These are phyloP conservation scores for Paracyclopina nana DNA, from an alignment of 1,140 invertebrate species.

Conservation along the genomic window DNA sequence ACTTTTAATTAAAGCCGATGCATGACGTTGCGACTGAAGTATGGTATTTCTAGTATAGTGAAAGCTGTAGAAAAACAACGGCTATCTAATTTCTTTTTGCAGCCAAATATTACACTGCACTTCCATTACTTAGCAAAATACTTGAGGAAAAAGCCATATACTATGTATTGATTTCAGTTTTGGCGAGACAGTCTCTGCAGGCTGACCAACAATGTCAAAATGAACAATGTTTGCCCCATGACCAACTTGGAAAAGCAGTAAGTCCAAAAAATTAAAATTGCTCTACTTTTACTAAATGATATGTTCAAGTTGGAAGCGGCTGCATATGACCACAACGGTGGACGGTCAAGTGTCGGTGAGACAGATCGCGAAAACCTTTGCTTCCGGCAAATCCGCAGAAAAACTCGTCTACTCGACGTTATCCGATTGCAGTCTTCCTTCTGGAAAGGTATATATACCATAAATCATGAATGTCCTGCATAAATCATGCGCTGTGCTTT, in stretches of 20 bases:
- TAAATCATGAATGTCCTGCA: not conserved
- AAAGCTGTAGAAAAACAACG: no score
- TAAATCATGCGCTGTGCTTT: conserved; percentile 1
- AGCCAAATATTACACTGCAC: no score
- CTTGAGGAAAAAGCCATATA: no score
- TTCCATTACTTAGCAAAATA: no score
- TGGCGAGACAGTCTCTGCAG: conserved; percentile 74
- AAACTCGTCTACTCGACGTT: conserved; percentile 94
- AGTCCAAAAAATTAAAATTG: conserved; percentile 26
- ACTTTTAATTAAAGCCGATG: no score
- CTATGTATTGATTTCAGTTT: no score
- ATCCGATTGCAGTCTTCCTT: conserved; percentile 74
- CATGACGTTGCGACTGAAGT: no score
- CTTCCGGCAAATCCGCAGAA: conserved; percentile 92
- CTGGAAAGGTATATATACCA: conserved; percentile 49
- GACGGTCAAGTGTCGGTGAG: conserved; percentile 91
- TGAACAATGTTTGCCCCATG: conserved; percentile 82
- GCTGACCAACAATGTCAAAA: conserved; percentile 92
- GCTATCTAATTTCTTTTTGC: no score
- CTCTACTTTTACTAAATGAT: not conserved
- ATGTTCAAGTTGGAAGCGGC: conserved; percentile 60
- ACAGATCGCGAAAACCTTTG: conserved; percentile 89
- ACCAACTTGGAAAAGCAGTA: conserved; percentile 96
- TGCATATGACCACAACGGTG: conserved; percentile 76
- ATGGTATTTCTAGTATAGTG: no score